Percentiles rank a stretch among this genome's conserved stretches.
Evolutionary conservation across 2,888 invertebrate species (phyloP).

Genomic region (Caenorhabditis sp.): DNA sequence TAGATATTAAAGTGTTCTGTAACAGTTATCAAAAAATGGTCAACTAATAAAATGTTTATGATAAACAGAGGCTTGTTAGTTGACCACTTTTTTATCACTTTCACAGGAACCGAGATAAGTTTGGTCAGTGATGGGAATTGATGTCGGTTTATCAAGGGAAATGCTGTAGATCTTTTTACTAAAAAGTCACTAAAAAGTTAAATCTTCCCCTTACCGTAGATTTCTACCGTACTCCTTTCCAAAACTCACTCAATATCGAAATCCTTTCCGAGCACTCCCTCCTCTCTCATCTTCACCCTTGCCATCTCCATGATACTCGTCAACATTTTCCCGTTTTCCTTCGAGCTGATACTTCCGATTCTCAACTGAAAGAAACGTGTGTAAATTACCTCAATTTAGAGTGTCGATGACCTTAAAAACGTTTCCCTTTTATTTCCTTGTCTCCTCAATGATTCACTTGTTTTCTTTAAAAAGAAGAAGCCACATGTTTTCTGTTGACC

Average conservation of each 20-base stretch:
- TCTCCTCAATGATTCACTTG: constrained; percentile 16
- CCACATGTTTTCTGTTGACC: constrained; percentile 26
- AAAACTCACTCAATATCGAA: constrained; percentile 78
- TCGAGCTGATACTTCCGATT: constrained; percentile 78
- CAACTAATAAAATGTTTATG: no score
- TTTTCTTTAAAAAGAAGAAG: constrained; percentile 2
- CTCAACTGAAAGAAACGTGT: constrained; percentile 62
- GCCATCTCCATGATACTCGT: constrained; percentile 75
- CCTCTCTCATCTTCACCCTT: constrained; percentile 70
- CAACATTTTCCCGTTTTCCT: constrained; percentile 76
- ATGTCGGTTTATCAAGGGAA: no score
- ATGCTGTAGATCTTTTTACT: no score
- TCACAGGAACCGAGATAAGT: no score
- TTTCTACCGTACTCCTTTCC: not conserved
- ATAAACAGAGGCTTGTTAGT: no score
- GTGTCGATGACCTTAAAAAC: constrained; percentile 10
- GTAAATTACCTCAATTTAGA: constrained; percentile 30
- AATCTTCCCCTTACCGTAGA: not conserved
- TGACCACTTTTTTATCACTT: no score
- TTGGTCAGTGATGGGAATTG: no score
- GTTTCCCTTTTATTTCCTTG: constrained; percentile 18
- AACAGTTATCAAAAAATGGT: no score
- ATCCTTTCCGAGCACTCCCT: constrained; percentile 74
- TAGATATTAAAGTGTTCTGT: no score
- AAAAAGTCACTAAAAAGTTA: no score